A percentile compares a stretch with the other conserved stretches of the same genome.
Conservation (phyloP, 2,888 invertebrate species). For the Athalia cordata region DNA sequence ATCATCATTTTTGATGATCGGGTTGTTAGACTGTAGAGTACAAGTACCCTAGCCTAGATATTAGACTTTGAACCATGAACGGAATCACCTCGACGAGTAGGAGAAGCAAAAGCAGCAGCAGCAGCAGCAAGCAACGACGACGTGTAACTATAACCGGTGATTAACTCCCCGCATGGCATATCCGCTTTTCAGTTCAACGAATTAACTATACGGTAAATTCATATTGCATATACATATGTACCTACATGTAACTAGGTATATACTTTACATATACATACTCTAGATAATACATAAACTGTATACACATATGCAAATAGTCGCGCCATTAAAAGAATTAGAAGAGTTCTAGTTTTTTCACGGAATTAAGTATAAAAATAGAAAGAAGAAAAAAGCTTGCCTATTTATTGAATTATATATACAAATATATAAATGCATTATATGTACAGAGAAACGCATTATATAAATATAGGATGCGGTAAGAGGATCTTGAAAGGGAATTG, state of each 20-base stretch:
- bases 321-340: neutral
- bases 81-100: neutral
- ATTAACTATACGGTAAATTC: neutral
- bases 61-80: neutral
- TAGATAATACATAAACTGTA: neutral
- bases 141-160: conserved; percentile 28
- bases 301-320: neutral
- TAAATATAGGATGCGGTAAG: neutral
- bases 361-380: neutral
- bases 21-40: no score
- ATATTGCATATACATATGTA: neutral
- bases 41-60: neutral
- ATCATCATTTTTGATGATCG: no score
- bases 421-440: neutral
- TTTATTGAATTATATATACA: neutral
- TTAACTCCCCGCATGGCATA: conserved; percentile 42
- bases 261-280: neutral
- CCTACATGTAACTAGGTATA: neutral
- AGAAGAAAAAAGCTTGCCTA: neutral
- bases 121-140: neutral
- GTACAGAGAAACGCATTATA: no score
- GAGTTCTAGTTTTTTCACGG: no score
- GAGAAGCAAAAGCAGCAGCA: neutral
- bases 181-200: conserved; percentile 41
- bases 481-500: conserved; percentile 27